Conservation (phyloP, 2,888 invertebrate genomes). For the Cheilosia vernalis region DNA sequence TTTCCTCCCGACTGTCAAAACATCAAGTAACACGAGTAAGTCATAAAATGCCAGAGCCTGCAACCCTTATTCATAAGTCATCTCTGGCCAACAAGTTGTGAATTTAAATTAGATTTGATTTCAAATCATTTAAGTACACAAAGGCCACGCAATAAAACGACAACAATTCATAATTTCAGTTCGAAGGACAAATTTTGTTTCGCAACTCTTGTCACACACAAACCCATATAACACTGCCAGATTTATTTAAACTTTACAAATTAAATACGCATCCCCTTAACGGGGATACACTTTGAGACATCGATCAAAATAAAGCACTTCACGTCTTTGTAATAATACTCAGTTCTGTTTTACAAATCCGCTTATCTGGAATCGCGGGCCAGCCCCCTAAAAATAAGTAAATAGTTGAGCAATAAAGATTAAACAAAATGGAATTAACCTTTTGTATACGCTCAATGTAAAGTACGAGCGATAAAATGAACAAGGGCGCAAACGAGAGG, state of each 20-base stretch:
- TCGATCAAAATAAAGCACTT: conserved; percentile 69
- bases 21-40: too few relatives aligned
- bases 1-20: too few relatives aligned
- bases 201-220: not conserved
- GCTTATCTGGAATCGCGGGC: conserved; percentile 38
- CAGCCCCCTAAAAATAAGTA: conserved; percentile 44
- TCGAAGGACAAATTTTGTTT: not conserved
- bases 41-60: too few relatives aligned
- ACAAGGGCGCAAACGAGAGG: conserved; percentile 25
- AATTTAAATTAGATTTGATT: conserved; percentile 2
- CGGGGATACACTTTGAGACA: conserved; percentile 47
- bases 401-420: conserved; percentile 67
- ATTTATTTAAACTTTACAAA: conserved; percentile 2
- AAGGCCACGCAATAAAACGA: not conserved
- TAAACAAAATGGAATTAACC: conserved; percentile 64
- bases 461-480: conserved; percentile 40
- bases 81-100: not conserved
- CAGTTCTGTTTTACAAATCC: conserved; percentile 50
- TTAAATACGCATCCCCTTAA: conserved; percentile 18
- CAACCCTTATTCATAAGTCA: not conserved
- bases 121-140: not conserved
- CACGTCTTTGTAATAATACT: conserved; percentile 61
- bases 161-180: not conserved
- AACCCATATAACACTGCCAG: not conserved
- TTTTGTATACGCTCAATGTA: conserved; percentile 41